These are phyloP conservation scores for Furcula furcula DNA, from an alignment of 2,888 invertebrate species.

Conservation along the genomic window DNA sequence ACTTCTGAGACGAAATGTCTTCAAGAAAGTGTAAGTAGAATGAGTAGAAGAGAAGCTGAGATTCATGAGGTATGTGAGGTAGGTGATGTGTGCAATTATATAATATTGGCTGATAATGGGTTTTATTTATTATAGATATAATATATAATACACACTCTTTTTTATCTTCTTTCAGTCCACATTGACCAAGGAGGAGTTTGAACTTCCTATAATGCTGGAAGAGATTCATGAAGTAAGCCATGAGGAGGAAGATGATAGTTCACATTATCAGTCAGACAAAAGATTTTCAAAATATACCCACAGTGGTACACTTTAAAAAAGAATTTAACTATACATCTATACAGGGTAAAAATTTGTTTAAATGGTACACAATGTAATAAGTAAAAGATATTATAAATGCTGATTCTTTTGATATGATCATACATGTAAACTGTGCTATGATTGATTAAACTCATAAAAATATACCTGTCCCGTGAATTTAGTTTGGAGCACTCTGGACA, in stretches of 20 bases:
- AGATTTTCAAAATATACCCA: conserved; percentile 57
- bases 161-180: conserved; percentile 47
- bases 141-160: background rate
- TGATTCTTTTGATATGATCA: too few relatives aligned
- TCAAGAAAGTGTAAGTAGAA: conserved; percentile 72
- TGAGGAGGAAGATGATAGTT: conserved; percentile 66
- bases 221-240: conserved; percentile 69
- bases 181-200: conserved; percentile 51
- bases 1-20: conserved; percentile 82
- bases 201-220: conserved; percentile 60
- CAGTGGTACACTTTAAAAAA: conserved; percentile 61
- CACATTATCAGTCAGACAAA: conserved; percentile 46
- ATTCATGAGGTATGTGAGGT: conserved; percentile 54
- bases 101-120: too few relatives aligned
- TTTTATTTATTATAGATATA: too few relatives aligned
- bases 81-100: too few relatives aligned
- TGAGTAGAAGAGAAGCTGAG: conserved; percentile 51
- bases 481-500: too few relatives aligned
- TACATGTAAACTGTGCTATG: too few relatives aligned
- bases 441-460: too few relatives aligned
- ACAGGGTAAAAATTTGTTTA: too few relatives aligned
- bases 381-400: too few relatives aligned
- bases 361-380: too few relatives aligned
- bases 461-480: too few relatives aligned
- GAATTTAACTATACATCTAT: too few relatives aligned